A percentile compares a stretch with the other conserved stretches of the same genome.
These are phyloP conservation scores for Ginglymostoma cirratum DNA, from an alignment of 2,113 vertebrate species.

Conservation along the genomic window DNA sequence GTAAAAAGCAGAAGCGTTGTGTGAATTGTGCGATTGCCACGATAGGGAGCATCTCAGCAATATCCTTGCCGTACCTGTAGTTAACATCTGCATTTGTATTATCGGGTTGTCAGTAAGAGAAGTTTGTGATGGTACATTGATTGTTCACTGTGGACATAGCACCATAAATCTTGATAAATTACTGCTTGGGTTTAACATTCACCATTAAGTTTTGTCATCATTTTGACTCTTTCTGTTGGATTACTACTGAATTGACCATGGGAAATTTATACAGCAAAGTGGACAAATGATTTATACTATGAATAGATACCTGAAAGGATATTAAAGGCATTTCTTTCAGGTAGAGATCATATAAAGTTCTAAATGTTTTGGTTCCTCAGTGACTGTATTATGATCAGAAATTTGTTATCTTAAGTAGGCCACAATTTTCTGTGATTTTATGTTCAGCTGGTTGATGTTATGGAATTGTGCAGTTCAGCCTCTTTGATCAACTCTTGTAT, in stretches of 20 bases:
- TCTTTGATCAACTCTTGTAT: not conserved
- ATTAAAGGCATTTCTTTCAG: not conserved
- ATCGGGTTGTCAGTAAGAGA: not conserved
- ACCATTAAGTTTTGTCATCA: not conserved
- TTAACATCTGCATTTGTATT: not conserved
- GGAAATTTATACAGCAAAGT: not conserved
- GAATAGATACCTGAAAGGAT: not conserved
- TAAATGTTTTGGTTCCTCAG: not conserved
- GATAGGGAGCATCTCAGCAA: not conserved
- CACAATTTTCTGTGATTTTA: not conserved
- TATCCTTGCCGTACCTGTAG: not conserved
- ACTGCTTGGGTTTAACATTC: not conserved
- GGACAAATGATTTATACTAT: not conserved
- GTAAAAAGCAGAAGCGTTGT: not conserved
- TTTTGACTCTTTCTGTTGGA: not conserved
- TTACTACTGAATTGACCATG: not conserved
- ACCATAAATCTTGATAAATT: constrained; percentile 8
- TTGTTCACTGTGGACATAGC: not conserved
- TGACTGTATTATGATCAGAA: not conserved
- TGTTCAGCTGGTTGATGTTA: not conserved
- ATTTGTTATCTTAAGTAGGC: not conserved
- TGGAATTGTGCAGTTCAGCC: not conserved
- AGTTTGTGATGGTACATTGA: constrained; percentile 4
- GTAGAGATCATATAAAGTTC: not conserved
- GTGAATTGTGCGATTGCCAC: not conserved